Base-by-base conservation (phyloP, 2,113 vertebrate species). In the Elephas maximus region DNA sequence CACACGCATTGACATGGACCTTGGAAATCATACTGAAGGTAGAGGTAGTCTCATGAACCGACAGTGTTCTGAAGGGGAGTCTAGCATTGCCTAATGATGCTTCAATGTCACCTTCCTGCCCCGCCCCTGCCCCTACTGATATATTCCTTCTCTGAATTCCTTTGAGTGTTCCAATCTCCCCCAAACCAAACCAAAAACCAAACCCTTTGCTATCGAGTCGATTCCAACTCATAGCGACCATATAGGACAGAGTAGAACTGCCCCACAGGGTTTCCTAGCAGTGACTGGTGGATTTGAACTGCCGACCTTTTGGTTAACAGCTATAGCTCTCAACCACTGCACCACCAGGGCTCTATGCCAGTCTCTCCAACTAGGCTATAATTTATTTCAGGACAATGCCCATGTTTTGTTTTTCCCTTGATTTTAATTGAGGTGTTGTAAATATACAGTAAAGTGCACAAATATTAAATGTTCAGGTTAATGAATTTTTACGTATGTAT, bases 361-460 rank as follows among this genome's bases (percentile, higher is more conserved):
- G 1, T 60, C 37, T 6, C 51, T 63, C 60, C 2, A 24, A 0
- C 7, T 10, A 0, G 41, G 28, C 60, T 60, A 14, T 11, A 21
- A 0, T 2, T 15, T 11, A 37, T 69, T 7, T 28, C 62, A 71
- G 30, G 17, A 14, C 8, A 12, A 3, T 15, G 23, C 12, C 41
- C 7, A 1, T 57, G 48, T 48, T 48, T 48, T 12, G 2, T 11
- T n/a, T 30, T 60, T 57, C 23, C 65, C 76, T 74, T 41, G 0
- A 53, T 45, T 89, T 44, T 89, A 71, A 33, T 2, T 15, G 53
- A 26, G 18, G 12, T 26, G 1, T 33, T 45, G 4, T 41, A 60
- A 77, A 63, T 2, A 53, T 1, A 28, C 1, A 15, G 62, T 1
- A 4, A 65, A 60, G 14, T 2, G 23, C 8, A 20, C 28, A 28